These are phyloP conservation scores for Macrosteles quadrilineatus DNA, from an alignment of 1,140 invertebrate genomes.

Conservation along the genomic window DNA sequence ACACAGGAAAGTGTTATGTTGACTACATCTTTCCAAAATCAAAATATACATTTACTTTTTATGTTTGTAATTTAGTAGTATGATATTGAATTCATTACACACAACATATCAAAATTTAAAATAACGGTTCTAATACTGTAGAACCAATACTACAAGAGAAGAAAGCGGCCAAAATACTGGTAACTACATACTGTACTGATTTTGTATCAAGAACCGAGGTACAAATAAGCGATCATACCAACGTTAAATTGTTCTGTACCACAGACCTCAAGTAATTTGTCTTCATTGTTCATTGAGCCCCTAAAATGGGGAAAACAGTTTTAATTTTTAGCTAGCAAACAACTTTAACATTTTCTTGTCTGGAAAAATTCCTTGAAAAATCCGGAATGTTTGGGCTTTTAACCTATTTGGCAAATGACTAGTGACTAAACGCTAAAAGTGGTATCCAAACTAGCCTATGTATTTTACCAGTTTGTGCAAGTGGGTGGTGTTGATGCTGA, in stretches of 20 bases:
- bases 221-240: too few species aligned
- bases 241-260: too few species aligned
- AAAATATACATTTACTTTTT: background rate
- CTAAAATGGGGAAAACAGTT: too few species aligned
- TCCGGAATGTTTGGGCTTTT: background rate
- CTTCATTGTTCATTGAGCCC: too few species aligned
- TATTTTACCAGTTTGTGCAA: constrained; percentile 85
- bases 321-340: background rate
- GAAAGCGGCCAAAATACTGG: background rate
- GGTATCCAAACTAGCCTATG: background rate
- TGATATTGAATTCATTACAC: background rate
- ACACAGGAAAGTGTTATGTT: constrained; percentile 25
- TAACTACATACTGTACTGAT: too few species aligned
- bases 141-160: background rate
- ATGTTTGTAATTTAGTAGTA: background rate
- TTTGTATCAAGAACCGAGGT: too few species aligned
- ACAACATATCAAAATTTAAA: background rate
- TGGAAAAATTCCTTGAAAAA: background rate
- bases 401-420: background rate
- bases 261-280: too few species aligned
- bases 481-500: constrained; percentile 84
- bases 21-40: background rate
- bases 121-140: background rate
- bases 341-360: background rate
- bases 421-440: background rate